A percentile compares a stretch with the other conserved stretches of the same genome.
phyloP scores from a whole-genome alignment of 2,888 invertebrate species.

The Callinectes sapidus region DNA sequence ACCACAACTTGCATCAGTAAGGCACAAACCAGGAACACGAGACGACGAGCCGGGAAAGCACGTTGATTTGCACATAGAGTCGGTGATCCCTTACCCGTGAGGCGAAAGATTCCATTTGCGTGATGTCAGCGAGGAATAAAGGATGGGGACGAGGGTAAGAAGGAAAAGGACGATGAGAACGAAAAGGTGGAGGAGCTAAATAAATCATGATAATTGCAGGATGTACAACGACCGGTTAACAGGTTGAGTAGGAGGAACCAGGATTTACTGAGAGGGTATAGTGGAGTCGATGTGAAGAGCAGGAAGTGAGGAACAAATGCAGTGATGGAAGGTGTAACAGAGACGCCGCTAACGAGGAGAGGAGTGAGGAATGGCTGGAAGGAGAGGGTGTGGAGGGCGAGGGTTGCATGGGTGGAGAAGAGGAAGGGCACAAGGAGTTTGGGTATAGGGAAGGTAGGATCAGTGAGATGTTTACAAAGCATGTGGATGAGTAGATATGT shows the following conservation, averaged over 20 bases:
- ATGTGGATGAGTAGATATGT: neutral
- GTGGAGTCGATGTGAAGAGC: neutral
- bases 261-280: neutral
- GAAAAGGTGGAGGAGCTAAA: neutral
- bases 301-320: conserved; percentile 17
- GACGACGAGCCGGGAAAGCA: neutral
- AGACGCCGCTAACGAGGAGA: neutral
- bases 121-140: neutral
- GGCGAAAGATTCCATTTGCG: conserved; percentile 10
- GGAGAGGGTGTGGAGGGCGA: neutral
- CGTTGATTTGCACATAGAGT: neutral
- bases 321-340: conserved; percentile 2
- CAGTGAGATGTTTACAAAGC: neutral
- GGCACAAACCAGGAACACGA: neutral
- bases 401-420: neutral
- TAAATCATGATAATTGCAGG: conserved; percentile 20
- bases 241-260: neutral
- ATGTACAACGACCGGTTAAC: neutral
- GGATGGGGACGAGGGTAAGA: neutral
- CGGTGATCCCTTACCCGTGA: neutral
- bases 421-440: neutral
- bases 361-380: neutral
- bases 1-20: neutral
- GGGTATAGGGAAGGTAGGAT: neutral
- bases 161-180: neutral